Conservation (phyloP, 2,797 vertebrate species). For the Anolis apletophallus region DNA sequence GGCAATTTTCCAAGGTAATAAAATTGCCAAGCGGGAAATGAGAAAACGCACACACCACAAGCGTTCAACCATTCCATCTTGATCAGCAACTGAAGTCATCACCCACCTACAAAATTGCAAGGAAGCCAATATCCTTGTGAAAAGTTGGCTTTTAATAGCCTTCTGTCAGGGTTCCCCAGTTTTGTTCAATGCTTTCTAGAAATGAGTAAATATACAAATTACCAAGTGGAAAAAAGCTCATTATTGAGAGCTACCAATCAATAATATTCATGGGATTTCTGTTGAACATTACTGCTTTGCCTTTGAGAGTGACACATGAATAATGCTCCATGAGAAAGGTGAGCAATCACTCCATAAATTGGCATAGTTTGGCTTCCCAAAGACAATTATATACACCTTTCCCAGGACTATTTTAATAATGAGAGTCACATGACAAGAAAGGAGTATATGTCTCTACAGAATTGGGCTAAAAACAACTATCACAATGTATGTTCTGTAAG, state of each 20-base stretch:
- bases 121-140: conserved; percentile 21
- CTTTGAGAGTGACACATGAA: conserved; percentile 1
- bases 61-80: conserved; percentile 29
- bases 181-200: background rate
- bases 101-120: conserved; percentile 11
- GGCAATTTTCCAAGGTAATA: conserved; percentile 35
- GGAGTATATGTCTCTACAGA: background rate
- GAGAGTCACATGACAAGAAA: background rate
- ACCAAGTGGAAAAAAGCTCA: conserved; percentile 9
- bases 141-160: conserved; percentile 36
- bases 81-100: background rate
- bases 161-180: conserved; percentile 21
- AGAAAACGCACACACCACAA: background rate
- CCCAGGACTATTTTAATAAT: background rate
- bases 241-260: background rate
- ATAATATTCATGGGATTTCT: conserved; percentile 31
- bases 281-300: background rate
- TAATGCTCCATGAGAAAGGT: background rate
- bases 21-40: background rate
- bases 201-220: background rate
- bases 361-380: background rate
- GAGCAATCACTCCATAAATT: background rate
- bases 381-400: background rate
- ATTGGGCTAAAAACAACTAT: too few relatives aligned
- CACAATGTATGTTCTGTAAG: too few relatives aligned